Evolutionary conservation across 2,113 vertebrate genomes (phyloP).

Genomic region (Pterocles gutturalis): DNA sequence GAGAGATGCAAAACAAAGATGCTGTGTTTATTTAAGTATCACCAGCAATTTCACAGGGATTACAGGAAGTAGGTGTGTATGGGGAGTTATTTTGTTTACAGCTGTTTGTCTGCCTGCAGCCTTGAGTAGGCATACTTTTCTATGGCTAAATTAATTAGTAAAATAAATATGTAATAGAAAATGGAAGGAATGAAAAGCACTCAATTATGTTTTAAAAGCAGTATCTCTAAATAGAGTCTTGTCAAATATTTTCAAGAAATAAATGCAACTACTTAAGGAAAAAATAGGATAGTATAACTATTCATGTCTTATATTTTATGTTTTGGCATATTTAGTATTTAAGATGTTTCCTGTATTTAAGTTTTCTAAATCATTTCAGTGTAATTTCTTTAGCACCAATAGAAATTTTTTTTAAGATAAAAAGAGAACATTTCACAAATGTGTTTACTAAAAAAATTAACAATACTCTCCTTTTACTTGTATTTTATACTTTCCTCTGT

Average conservation of each 20-base stretch:
- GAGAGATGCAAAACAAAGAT: background rate
- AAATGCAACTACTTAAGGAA: background rate
- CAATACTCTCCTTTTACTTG: background rate
- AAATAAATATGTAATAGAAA: conserved; percentile 11
- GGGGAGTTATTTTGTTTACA: background rate
- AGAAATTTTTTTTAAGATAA: background rate
- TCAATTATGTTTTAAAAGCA: background rate
- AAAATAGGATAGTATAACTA: background rate
- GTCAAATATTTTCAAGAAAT: background rate
- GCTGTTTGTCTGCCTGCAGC: background rate
- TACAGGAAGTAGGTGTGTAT: background rate
- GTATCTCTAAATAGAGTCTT: background rate
- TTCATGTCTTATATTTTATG: background rate
- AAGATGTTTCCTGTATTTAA: background rate
- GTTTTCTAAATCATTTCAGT: background rate
- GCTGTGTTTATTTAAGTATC: background rate
- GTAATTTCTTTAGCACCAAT: background rate
- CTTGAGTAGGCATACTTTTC: background rate
- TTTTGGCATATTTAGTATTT: background rate
- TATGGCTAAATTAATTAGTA: conserved; percentile 36
- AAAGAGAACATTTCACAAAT: background rate
- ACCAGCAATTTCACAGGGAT: conserved; percentile 33
- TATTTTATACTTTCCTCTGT: background rate
- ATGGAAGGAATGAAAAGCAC: background rate
- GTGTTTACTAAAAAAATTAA: background rate